phyloP scores from a whole-genome alignment of 2,888 invertebrate genomes.

The Deilephila elpenor region DNA sequence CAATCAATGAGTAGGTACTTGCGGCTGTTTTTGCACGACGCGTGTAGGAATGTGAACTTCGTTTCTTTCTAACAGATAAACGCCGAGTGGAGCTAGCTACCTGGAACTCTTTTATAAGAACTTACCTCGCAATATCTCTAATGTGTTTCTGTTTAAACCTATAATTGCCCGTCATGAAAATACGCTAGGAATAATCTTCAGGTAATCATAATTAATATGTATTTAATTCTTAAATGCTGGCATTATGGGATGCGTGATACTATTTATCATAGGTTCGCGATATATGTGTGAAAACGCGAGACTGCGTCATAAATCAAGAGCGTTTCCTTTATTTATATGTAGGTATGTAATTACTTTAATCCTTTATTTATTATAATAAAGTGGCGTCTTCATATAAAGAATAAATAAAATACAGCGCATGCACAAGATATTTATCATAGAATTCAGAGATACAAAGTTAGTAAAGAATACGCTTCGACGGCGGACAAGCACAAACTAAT shows the following conservation, averaged over 20 bases:
- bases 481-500: no score
- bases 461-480: no score
- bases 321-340: no score
- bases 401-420: no score
- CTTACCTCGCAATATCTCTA: conserved; percentile 10
- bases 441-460: no score
- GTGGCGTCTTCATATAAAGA: no score
- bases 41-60: conserved; percentile 45
- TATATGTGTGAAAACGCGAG: no score
- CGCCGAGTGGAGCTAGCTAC: conserved; percentile 33
- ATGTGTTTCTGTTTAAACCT: conserved; percentile 2
- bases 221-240: neutral
- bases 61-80: conserved; percentile 35
- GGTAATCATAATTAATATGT: neutral
- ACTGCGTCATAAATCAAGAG: no score
- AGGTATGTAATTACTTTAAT: no score
- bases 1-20: conserved; percentile 63
- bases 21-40: conserved; percentile 51
- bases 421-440: no score
- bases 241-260: neutral
- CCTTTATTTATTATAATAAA: no score
- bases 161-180: neutral
- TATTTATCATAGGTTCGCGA: neutral
- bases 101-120: conserved; percentile 32
- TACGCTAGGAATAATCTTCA: neutral